These are phyloP conservation scores for Micromys minutus DNA, from an alignment of 2,113 vertebrate genomes.

Conservation along the genomic window DNA sequence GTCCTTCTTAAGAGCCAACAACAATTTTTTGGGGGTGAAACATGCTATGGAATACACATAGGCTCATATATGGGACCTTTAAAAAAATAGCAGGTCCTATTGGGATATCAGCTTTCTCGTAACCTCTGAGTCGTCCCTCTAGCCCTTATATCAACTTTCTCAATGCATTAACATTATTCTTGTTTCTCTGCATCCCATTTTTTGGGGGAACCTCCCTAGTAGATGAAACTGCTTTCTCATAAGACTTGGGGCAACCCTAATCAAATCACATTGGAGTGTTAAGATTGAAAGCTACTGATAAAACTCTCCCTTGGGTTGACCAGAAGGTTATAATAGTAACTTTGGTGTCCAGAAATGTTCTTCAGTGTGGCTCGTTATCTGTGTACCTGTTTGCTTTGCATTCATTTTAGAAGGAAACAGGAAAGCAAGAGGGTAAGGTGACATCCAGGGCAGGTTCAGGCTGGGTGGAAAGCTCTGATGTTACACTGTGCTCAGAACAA, in stretches of 20 bases:
- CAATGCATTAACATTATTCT: neutral
- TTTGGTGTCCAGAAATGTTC: neutral
- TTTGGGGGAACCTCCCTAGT: neutral
- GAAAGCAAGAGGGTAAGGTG: neutral
- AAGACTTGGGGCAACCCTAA: neutral
- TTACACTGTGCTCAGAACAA: neutral
- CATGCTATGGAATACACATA: neutral
- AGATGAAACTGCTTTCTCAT: constrained; percentile 2
- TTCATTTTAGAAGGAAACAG: neutral
- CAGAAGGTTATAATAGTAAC: neutral
- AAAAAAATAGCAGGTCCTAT: neutral
- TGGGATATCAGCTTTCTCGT: neutral
- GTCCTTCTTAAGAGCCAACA: neutral
- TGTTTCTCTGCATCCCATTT: neutral
- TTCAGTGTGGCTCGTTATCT: neutral
- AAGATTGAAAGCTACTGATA: constrained; percentile 13
- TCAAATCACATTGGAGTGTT: neutral
- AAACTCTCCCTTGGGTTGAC: neutral
- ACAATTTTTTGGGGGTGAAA: neutral
- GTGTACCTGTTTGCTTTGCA: neutral
- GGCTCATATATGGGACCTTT: neutral
- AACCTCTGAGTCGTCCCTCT: too few species aligned
- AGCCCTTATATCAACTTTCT: neutral
- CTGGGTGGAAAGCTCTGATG: neutral
- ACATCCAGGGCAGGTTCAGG: neutral